These are phyloP conservation scores for Zaprionus tsacasi DNA, from an alignment of 1,140 invertebrate species.

Conservation along the genomic window DNA sequence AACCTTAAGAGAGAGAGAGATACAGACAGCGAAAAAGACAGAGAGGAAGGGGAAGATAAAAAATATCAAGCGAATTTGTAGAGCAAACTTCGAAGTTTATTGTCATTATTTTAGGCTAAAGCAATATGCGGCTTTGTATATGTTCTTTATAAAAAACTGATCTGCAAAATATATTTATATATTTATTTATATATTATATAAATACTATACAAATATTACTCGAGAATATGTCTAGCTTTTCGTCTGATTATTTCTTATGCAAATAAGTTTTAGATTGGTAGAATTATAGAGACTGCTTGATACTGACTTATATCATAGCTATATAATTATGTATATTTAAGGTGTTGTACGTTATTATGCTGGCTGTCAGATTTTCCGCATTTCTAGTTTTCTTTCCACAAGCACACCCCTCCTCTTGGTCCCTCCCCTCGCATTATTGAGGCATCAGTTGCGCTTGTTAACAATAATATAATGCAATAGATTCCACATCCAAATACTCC, in stretches of 20 bases:
- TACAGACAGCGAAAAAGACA: no score
- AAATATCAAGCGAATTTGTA: not conserved
- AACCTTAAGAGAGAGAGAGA: not conserved
- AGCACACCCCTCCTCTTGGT: not conserved
- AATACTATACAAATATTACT: no score
- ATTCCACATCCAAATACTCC: conserved; percentile 14
- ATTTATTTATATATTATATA: not conserved
- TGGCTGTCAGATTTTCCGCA: not conserved
- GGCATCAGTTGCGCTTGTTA: conserved; percentile 21
- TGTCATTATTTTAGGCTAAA: not conserved
- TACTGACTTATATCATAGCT: no score
- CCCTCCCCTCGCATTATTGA: conserved; percentile 21
- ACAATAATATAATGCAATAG: conserved; percentile 32
- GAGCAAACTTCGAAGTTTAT: not conserved
- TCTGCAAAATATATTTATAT: not conserved
- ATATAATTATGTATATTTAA: no score
- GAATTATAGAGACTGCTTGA: not conserved
- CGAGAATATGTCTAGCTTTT: not conserved
- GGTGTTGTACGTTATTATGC: not conserved
- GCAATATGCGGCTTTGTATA: not conserved
- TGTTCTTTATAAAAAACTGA: not conserved
- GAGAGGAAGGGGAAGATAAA: not conserved
- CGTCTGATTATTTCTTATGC: not conserved
- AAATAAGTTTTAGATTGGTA: not conserved
- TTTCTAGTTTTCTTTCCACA: not conserved